A percentile compares a stretch with the other conserved stretches of the same genome.
These are phyloP conservation scores for Cerastis leucographa DNA, from an alignment of 2,888 invertebrate species.

Conservation along the genomic window DNA sequence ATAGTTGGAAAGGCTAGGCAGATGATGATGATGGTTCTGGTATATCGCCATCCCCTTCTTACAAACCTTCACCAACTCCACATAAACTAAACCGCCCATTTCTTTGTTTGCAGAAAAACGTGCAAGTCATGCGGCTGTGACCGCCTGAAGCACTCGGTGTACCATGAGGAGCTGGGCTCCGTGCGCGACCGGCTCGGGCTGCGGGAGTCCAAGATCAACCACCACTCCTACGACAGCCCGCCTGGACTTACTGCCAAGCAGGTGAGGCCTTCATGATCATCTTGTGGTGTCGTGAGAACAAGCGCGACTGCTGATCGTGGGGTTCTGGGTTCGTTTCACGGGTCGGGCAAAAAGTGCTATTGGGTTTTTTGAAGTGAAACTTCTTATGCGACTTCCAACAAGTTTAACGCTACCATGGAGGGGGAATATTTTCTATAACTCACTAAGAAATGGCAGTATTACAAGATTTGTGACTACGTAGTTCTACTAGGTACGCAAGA, in stretches of 20 bases:
- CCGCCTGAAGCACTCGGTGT: slow-evolving; percentile 96
- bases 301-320: no score
- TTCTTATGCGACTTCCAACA: no score
- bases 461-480: no score
- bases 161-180: slow-evolving; percentile 96
- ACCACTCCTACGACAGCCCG: slow-evolving; percentile 91
- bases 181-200: slow-evolving; percentile 94
- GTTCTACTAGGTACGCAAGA: no score
- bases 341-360: no score
- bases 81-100: neutral
- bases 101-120: slow-evolving; percentile 94
- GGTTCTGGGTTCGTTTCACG: no score
- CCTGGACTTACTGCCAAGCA: slow-evolving; percentile 94
- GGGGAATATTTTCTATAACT: no score
- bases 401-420: no score
- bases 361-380: no score
- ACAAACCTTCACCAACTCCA: neutral
- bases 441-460: no score
- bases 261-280: slow-evolving; percentile 74
- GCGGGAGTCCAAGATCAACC: slow-evolving; percentile 87
- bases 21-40: neutral
- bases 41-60: neutral
- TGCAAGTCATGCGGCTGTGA: slow-evolving; percentile 98
- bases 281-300: neutral
- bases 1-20: no score